Conservation (phyloP, 1,140 invertebrate species). For the Philotrypesis tridentata region DNA sequence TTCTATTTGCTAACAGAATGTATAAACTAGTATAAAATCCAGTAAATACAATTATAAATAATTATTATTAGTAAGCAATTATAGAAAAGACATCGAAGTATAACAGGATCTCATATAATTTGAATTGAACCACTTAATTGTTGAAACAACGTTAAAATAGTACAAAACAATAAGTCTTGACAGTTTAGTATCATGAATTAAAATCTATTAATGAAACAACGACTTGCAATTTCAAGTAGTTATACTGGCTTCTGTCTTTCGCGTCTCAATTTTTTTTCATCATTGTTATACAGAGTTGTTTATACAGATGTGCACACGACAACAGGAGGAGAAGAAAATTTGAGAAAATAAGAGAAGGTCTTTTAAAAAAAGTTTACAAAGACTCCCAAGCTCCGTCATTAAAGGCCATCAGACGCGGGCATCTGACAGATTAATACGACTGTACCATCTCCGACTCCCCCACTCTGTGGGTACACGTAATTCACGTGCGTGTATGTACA, state of each 20-base stretch:
- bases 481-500: background rate
- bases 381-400: constrained; percentile 12
- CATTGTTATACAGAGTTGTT: background rate
- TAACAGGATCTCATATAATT: background rate
- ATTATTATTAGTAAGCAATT: too few relatives aligned
- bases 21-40: too few relatives aligned
- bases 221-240: constrained; percentile 7
- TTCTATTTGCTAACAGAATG: too few relatives aligned
- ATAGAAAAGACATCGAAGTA: too few relatives aligned
- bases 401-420: constrained; percentile 24
- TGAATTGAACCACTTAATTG: background rate
- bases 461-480: background rate
- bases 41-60: too few relatives aligned
- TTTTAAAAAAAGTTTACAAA: constrained; percentile 3
- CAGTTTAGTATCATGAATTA: constrained; percentile 21
- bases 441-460: background rate
- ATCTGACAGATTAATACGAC: constrained; percentile 17
- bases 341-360: constrained; percentile 16
- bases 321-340: background rate
- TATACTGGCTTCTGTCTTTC: background rate
- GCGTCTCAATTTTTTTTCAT: background rate
- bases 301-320: background rate
- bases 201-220: constrained; percentile 32
- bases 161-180: constrained; percentile 8
- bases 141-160: background rate